Conservation (phyloP, 2,797 vertebrate species). For the Trachops cirrhosus region DNA sequence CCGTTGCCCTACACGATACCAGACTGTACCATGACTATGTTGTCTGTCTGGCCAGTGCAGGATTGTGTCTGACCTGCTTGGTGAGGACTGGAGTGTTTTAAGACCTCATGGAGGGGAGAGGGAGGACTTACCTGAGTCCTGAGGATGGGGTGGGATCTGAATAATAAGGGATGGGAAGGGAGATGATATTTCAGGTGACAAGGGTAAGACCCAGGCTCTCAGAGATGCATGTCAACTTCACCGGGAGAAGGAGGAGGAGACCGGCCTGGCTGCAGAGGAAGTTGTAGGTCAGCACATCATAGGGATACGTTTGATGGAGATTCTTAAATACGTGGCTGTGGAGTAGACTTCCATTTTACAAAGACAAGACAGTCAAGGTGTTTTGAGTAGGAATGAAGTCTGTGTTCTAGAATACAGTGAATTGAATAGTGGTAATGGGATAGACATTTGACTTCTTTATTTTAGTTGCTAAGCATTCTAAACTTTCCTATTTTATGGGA, state of each 20-base stretch:
- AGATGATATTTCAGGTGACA: neutral
- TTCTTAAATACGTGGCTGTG: neutral
- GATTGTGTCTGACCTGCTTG: neutral
- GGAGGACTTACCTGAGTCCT: neutral
- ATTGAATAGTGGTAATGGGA: neutral
- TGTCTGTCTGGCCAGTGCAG: neutral
- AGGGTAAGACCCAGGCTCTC: neutral
- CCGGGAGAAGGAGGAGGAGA: neutral
- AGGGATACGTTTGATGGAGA: neutral
- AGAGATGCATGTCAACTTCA: neutral
- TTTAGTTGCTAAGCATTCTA: neutral
- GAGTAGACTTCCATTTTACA: neutral
- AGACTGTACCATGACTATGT: neutral
- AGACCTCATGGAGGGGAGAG: neutral
- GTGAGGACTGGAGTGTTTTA: neutral
- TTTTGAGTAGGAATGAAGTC: neutral
- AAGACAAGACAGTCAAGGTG: neutral
- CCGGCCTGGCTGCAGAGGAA: neutral
- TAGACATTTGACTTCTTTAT: neutral
- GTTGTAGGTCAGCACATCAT: neutral
- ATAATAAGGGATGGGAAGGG: neutral
- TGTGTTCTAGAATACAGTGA: neutral
- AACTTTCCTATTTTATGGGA: neutral
- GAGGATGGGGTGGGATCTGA: neutral
- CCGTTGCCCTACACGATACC: neutral